Percentiles rank a stretch among this genome's conserved stretches.
These are phyloP conservation scores for Colossoma macropomum DNA, from an alignment of 2,113 vertebrate species.

Conservation along the genomic window DNA sequence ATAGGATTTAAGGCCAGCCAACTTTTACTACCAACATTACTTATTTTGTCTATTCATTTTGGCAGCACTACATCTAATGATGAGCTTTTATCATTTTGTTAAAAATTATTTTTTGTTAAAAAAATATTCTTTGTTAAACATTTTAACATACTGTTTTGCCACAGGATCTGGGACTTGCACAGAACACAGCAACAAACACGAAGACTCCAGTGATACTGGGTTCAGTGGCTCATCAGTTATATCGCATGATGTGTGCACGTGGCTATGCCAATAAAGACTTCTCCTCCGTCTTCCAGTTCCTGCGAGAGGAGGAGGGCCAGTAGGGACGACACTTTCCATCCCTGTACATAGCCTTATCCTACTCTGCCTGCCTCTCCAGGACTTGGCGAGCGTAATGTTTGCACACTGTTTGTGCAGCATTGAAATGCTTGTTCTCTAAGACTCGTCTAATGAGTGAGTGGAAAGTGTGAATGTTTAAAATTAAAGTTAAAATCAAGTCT, in stretches of 20 bases:
- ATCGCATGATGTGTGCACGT: conserved; percentile 95
- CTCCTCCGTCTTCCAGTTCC: conserved; percentile 96
- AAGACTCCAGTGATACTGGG: conserved; percentile 91
- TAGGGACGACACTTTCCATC: conserved; percentile 55
- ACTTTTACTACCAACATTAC: too few relatives aligned
- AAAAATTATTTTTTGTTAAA: background rate
- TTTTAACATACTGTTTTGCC: conserved; percentile 3
- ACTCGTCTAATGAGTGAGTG: conserved; percentile 36
- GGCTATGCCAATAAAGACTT: conserved; percentile 96
- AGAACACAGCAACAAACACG: conserved; percentile 92
- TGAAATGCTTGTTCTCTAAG: background rate
- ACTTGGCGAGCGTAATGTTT: background rate
- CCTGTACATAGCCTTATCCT: conserved; percentile 53
- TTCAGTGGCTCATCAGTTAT: conserved; percentile 93
- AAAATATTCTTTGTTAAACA: background rate
- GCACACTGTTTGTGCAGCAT: conserved; percentile 25
- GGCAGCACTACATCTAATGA: too few relatives aligned
- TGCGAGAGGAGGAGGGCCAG: conserved; percentile 92
- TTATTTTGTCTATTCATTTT: too few relatives aligned
- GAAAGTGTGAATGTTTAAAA: background rate
- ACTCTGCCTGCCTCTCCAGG: conserved; percentile 44
- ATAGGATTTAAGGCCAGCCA: too few relatives aligned
- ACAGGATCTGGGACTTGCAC: conserved; percentile 95
- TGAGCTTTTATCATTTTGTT: too few relatives aligned
- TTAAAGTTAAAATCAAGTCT: conserved; percentile 53